phyloP scores from a whole-genome alignment of 2,888 invertebrate genomes.

The Thereva unica region DNA sequence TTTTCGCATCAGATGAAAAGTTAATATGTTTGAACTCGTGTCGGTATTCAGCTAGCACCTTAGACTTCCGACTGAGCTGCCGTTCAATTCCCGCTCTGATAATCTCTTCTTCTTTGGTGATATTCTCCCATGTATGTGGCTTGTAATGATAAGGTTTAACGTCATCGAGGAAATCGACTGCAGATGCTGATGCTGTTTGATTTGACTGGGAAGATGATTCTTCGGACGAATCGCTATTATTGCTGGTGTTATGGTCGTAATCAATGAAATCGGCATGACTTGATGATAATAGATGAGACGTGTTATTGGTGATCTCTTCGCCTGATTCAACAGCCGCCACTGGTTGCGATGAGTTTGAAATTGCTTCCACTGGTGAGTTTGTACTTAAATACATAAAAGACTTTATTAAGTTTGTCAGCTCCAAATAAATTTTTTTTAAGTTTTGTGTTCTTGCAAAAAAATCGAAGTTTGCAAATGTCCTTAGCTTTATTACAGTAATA shows the following conservation, averaged over 20 bases:
- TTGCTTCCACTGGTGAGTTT: slow-evolving; percentile 23
- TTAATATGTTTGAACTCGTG: slow-evolving; percentile 52
- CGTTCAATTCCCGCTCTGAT: slow-evolving; percentile 37
- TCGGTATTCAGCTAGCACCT: slow-evolving; percentile 53
- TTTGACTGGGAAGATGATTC: not conserved
- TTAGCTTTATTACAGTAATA: too few relatives aligned
- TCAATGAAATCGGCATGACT: slow-evolving; percentile 27
- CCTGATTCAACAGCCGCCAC: slow-evolving; percentile 4
- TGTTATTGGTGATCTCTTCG: slow-evolving; percentile 9
- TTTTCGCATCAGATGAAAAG: slow-evolving; percentile 53
- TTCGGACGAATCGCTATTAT: slow-evolving; percentile 24
- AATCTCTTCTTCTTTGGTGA: slow-evolving; percentile 49
- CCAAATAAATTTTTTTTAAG: not conserved
- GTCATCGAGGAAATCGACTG: slow-evolving; percentile 16
- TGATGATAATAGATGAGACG: slow-evolving; percentile 13
- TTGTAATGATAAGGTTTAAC: not conserved
- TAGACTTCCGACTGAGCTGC: slow-evolving; percentile 49
- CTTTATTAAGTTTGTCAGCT: not conserved
- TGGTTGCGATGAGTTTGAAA: slow-evolving; percentile 21
- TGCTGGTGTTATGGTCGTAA: slow-evolving; percentile 29
- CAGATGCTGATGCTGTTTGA: slow-evolving; percentile 19
- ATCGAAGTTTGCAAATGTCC: too few relatives aligned
- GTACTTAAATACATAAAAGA: slow-evolving; percentile 35
- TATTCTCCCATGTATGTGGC: slow-evolving; percentile 48
- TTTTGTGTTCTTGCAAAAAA: too few relatives aligned